Percentiles rank a stretch among this genome's conserved stretches.
phyloP scores from a whole-genome alignment of 2,113 vertebrate genomes.

The Romanogobio albipinnatus region DNA sequence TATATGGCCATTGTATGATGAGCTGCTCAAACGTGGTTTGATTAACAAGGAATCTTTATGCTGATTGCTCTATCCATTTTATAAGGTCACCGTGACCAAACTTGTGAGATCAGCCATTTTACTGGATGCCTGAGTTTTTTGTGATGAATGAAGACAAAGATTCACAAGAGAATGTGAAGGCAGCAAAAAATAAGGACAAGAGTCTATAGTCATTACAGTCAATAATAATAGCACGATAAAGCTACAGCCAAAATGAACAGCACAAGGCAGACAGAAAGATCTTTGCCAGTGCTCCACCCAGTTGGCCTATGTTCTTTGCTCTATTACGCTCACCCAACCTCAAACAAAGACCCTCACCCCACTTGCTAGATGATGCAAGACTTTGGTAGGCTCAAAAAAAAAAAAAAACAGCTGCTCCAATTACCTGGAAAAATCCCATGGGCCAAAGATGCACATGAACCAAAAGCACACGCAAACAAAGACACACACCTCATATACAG shows the following conservation, averaged over 20 bases:
- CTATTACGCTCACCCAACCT: neutral
- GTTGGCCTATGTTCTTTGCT: conserved; percentile 3
- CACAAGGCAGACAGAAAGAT: neutral
- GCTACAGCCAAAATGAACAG: neutral
- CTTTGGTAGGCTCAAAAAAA: conserved; percentile 63
- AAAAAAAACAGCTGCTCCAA: conserved; percentile 63
- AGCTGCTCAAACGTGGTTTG: conserved; percentile 30
- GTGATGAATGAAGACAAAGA: neutral
- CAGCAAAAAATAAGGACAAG: neutral
- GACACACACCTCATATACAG: conserved; percentile 3
- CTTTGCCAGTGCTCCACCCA: neutral
- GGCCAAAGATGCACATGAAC: conserved; percentile 1
- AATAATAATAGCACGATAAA: neutral
- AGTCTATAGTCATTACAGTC: neutral
- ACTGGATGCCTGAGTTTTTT: neutral
- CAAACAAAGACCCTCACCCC: conserved; percentile 56
- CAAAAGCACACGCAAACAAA: conserved; percentile 9
- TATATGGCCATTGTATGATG: conserved; percentile 26
- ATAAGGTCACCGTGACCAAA: neutral
- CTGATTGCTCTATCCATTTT: neutral
- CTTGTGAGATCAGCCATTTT: conserved; percentile 1
- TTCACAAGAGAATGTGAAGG: neutral
- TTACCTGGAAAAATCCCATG: conserved; percentile 65
- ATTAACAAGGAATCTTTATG: neutral
- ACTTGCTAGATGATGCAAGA: conserved; percentile 67